phyloP scores from a whole-genome alignment of 2,113 vertebrate species.

The Puma concolor region DNA sequence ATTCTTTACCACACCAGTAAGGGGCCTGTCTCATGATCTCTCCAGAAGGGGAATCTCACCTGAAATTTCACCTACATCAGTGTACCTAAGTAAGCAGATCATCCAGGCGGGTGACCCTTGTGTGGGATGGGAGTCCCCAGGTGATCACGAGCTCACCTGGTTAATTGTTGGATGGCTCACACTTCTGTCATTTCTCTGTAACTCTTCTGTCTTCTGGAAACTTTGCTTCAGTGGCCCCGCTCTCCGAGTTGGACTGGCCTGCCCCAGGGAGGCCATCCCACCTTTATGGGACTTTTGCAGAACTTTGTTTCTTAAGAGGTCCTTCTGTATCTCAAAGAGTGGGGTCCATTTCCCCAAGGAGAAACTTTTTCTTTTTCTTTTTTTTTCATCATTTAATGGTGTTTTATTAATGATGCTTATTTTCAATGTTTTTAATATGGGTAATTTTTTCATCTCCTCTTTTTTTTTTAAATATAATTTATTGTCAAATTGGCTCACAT shows the following conservation, averaged over 20 bases:
- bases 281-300: background rate
- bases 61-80: background rate
- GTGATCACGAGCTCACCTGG: background rate
- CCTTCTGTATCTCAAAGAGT: background rate
- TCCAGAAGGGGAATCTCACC: background rate
- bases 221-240: background rate
- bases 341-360: background rate
- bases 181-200: background rate
- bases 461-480: too few relatives aligned
- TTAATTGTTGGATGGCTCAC: background rate
- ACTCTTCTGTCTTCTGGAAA: background rate
- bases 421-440: background rate
- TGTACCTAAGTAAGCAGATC: background rate
- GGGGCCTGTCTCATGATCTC: background rate
- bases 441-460: background rate
- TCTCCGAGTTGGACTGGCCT: background rate
- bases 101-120: background rate
- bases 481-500: too few relatives aligned
- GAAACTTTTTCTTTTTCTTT: background rate
- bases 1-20: background rate
- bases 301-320: background rate
- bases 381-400: background rate
- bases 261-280: background rate
- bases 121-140: background rate
- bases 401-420: background rate